Evolutionary conservation across 2,888 invertebrate species (phyloP), one percentile per base, ranked within the genome.

Genomic region (Oscheius sp.): DNA sequence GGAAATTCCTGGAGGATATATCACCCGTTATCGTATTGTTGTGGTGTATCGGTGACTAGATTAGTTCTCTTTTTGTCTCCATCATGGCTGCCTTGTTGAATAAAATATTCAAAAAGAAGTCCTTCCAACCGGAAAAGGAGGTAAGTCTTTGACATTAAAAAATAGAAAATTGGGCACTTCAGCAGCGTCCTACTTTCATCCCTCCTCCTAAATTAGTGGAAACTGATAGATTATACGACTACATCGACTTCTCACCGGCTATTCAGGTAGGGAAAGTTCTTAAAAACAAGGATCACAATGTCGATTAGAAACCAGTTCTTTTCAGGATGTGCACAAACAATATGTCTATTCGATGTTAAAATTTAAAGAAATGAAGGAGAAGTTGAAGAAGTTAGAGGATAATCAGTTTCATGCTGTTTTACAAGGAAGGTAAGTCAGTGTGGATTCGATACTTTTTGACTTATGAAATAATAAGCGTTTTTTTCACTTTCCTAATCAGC

Each of bases 341-440:
- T 65, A 65, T 30, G 26, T 54, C 22, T 65, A 20, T 20, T 28
- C 54, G 1, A 8, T 33, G 41, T 12, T 51, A 12, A 24, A 45
- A n/a, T 65, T 41, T 28, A 38, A n/a, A 26, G 28, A 65, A 2
- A 8, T 22, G 17, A 49, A 51, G 20, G 41, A 54, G 1, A 14
- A 65, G 6, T 30, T 65, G n/a, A 44, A 56, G 30, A 22, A 17
- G 3, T 20, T 65, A 33, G 65, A 65, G 30, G 45, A 65, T 22
- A 38, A 41, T 2, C 51, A 49, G n/a, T 54, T 65, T 30, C 41
- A 54, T n/a, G 65, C 65, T 1, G 65, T 56, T 20, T 22, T 65
- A 8, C 20, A 20, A 8, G 65, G 65, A 44, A 41, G 30, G 65
- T 65, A 26, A 49, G n/a, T n/a, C n/a, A 30, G 26, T 62, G 9